Percentiles rank a stretch among this genome's conserved stretches.
These are phyloP conservation scores for Cirrhinus mrigala DNA, from an alignment of 2,797 vertebrate genomes.

Conservation along the genomic window DNA sequence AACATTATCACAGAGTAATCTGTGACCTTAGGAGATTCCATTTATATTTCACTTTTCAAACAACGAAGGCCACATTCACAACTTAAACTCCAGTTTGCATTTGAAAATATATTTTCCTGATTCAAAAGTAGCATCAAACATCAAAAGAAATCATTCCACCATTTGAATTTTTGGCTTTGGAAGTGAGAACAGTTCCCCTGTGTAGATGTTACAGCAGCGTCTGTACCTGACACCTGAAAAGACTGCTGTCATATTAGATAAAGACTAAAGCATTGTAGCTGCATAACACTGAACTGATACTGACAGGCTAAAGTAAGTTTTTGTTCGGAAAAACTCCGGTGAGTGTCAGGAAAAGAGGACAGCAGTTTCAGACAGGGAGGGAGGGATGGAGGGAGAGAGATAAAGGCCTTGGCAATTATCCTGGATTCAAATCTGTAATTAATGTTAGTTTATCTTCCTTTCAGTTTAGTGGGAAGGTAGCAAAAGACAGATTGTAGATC, in stretches of 20 bases:
- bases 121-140: slow-evolving; percentile 20
- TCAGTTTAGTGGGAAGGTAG: slow-evolving; percentile 32
- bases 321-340: not conserved
- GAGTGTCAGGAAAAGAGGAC: slow-evolving; percentile 14
- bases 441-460: slow-evolving; percentile 49
- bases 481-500: slow-evolving; percentile 38
- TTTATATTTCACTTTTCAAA: slow-evolving; percentile 10
- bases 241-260: slow-evolving; percentile 43
- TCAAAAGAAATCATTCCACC: slow-evolving; percentile 22
- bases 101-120: slow-evolving; percentile 28
- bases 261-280: slow-evolving; percentile 32
- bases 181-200: slow-evolving; percentile 14
- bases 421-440: slow-evolving; percentile 45
- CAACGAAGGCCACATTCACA: not conserved
- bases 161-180: slow-evolving; percentile 26
- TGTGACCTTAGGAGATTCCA: not conserved
- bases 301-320: slow-evolving; percentile 37
- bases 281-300: slow-evolving; percentile 21
- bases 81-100: not conserved
- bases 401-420: slow-evolving; percentile 42
- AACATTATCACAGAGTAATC: not conserved
- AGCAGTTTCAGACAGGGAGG: not conserved
- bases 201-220: slow-evolving; percentile 12
- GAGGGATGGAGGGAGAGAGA: slow-evolving; percentile 5
- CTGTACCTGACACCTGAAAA: slow-evolving; percentile 30